phyloP scores from a whole-genome alignment of 2,113 vertebrate genomes.

The Erythrocercus mccallii region DNA sequence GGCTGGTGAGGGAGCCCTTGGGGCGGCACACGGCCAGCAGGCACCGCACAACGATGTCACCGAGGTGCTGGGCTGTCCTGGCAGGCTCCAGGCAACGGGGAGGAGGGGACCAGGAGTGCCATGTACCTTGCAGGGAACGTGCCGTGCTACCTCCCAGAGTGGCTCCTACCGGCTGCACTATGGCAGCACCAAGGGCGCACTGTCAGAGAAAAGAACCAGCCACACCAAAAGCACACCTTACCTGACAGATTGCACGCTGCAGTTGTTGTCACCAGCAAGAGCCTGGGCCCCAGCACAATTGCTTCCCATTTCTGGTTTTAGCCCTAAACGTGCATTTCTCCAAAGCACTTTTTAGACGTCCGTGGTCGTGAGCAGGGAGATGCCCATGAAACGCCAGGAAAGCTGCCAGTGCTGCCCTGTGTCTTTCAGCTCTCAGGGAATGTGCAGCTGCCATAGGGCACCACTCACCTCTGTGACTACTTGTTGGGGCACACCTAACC shows the following conservation, averaged over 20 bases:
- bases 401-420: fast-evolving
- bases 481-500: fast-evolving
- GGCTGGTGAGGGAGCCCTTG: not conserved
- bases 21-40: not conserved
- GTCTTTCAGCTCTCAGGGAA: not conserved
- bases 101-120: not conserved
- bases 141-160: not conserved
- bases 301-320: not conserved
- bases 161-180: not conserved
- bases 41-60: not conserved
- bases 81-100: fast-evolving
- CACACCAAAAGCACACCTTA: not conserved
- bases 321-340: not conserved
- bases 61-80: not conserved
- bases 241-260: not conserved
- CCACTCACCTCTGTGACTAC: not conserved
- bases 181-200: not conserved
- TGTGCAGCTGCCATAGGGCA: not conserved
- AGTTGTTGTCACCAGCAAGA: not conserved
- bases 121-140: constrained; percentile 35
- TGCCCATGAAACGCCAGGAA: fast-evolving
- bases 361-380: fast-evolving
- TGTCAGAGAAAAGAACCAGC: not conserved
- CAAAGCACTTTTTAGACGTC: fast-evolving
- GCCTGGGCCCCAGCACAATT: not conserved